Conservation (phyloP, 1,140 invertebrate species). For the Zelostemma sp. region DNA sequence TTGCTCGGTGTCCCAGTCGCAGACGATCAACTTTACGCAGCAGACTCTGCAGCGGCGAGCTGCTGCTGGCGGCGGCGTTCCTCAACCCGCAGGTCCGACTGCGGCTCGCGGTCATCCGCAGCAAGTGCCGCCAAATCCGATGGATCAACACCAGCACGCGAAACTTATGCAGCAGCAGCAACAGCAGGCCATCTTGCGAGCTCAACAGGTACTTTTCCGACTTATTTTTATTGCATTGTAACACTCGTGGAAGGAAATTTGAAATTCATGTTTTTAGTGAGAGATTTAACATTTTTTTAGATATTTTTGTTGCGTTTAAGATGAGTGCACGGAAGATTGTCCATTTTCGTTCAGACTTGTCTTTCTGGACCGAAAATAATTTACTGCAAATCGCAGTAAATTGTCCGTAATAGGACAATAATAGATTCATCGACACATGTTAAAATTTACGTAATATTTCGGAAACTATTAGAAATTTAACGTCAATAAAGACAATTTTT, state of each 20-base stretch:
- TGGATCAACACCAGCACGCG: slow-evolving; percentile 74
- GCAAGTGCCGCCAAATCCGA: slow-evolving; percentile 58
- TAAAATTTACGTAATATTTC: no score
- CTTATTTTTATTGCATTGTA: neutral
- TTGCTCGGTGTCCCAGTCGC: slow-evolving; percentile 80
- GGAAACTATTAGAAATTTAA: no score
- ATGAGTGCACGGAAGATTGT: no score
- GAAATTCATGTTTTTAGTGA: no score
- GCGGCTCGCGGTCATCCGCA: slow-evolving; percentile 58
- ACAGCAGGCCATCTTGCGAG: slow-evolving; percentile 73
- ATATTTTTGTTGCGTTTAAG: no score
- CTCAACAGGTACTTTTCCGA: slow-evolving; percentile 65
- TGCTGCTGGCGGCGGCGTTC: slow-evolving; percentile 55
- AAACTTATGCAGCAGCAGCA: slow-evolving; percentile 75
- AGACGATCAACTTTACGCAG: slow-evolving; percentile 87
- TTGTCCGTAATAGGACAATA: no score
- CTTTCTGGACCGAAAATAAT: no score
- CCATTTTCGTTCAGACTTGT: no score
- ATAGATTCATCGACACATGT: no score
- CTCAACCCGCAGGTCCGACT: slow-evolving; percentile 48
- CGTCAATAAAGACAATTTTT: no score
- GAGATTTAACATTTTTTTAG: no score
- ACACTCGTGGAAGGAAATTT: neutral
- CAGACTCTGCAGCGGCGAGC: slow-evolving; percentile 73
- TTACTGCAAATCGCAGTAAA: no score